Evolutionary conservation across 1,140 invertebrate species (phyloP), one percentile per base, ranked within the genome.

Genomic region (Diachasmimorpha longicaudata): DNA sequence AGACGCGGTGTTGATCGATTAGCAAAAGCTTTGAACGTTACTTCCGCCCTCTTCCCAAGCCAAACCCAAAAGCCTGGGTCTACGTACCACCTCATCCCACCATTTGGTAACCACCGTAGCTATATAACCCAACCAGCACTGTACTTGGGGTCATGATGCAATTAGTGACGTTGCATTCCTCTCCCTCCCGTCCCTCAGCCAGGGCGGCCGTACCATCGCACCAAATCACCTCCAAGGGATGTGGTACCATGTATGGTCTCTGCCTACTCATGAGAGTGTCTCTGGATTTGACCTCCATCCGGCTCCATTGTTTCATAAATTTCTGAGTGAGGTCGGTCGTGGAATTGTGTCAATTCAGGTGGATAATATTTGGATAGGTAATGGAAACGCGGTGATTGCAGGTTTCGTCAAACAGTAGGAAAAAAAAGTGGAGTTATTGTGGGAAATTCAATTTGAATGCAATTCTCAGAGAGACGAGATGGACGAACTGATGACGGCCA

Each of bases 21-120:
- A 77, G 75, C 68, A 79, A 77, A 13, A 48, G 78, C 75, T 79
- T 79, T 79, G 78, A 79, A 72, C 72, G 58, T 72, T 78, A 77
- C 71, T 77, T 74, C 67, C 46, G 52, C 69, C 70, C 70, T 67
- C 67, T 67, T 77, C 66, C 11, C 42, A 52, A 46, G 44, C 44
- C 44, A 46, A 52, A 52, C 48, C 48, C 48, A 52, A 42, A 42
- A 42, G 39, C 39, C 39, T 52, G 48, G 48, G 39, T 44, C 46
- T 55, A 46, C 39, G 21, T 5, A 48, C 19, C 19, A 44, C 58
- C 46, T 46, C 55, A 16, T 63, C 8, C 55, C 39, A 44, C 31
- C 31, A 31, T 42, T 55, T 70, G 31, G 21, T 14, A 46, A 44
- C 67, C 37, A 63, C 58, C 23, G 21, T 63, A 23, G 58, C 58